Percentiles rank a stretch among this genome's conserved stretches.
Conservation (phyloP, 2,888 invertebrate species). For the Drosophila stalkeri region DNA sequence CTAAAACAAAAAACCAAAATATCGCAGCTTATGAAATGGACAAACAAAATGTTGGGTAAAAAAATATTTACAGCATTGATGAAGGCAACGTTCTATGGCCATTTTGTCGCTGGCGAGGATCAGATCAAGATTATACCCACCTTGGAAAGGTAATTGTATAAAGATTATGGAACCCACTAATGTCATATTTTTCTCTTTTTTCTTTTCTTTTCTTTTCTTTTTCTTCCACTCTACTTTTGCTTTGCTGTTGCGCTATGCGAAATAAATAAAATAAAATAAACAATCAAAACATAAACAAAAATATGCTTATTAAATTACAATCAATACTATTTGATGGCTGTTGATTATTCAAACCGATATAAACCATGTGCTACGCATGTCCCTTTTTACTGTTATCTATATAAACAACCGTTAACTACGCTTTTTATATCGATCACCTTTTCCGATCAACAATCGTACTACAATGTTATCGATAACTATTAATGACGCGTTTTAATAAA, state of each 20-base stretch:
- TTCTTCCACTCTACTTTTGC: constrained; percentile 56
- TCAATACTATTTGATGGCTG: constrained; percentile 6
- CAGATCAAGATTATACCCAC: constrained; percentile 94
- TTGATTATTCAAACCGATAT: constrained; percentile 1
- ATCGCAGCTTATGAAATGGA: constrained; percentile 92
- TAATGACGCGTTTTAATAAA: neutral
- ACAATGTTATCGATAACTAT: neutral
- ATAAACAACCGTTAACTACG: neutral
- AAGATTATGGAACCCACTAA: constrained; percentile 72
- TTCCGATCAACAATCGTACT: neutral
- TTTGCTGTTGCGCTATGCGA: constrained; percentile 40
- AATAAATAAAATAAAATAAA: constrained; percentile 11
- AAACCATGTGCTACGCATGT: neutral
- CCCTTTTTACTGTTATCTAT: neutral
- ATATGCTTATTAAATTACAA: constrained; percentile 10
- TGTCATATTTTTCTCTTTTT: constrained; percentile 54
- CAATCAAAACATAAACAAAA: constrained; percentile 9
- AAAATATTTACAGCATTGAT: constrained; percentile 92
- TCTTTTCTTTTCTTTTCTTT: constrained; percentile 68
- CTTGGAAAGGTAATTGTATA: constrained; percentile 88
- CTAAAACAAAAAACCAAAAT: constrained; percentile 39
- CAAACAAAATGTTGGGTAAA: constrained; percentile 91
- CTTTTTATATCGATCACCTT: neutral
- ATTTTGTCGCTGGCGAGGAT: constrained; percentile 99
- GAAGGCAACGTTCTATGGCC: constrained; percentile 98